Percentiles rank a stretch among this genome's conserved stretches.
Evolutionary conservation across 2,888 invertebrate species (phyloP).

Genomic region (Pseudococcus longispinus): DNA sequence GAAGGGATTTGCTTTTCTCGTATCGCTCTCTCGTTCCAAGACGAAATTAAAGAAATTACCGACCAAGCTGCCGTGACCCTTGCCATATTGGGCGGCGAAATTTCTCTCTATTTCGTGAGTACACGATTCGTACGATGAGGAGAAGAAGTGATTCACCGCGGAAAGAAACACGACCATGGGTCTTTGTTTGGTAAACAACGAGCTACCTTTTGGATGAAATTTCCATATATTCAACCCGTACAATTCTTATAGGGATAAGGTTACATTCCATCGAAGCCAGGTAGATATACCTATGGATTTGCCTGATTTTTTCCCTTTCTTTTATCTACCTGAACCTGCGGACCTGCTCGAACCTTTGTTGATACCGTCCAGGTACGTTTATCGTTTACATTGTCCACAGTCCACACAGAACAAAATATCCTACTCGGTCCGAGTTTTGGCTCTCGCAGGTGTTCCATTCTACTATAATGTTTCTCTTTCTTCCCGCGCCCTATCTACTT

Average conservation of each 20-base stretch:
- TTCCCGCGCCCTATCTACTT: neutral
- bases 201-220: neutral
- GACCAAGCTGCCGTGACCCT: neutral
- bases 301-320: neutral
- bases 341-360: neutral
- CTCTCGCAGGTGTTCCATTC: slow-evolving; percentile 3
- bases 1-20: neutral
- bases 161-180: neutral
- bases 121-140: neutral
- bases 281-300: neutral
- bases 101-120: neutral
- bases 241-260: neutral
- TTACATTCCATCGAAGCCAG: neutral
- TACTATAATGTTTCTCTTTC: too few species aligned
- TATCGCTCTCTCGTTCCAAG: neutral
- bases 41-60: slow-evolving; percentile 15
- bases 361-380: neutral
- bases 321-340: neutral
- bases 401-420: neutral
- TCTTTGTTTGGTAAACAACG: neutral
- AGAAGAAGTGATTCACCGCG: neutral
- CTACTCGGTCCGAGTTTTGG: neutral
- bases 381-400: neutral
- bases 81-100: neutral
- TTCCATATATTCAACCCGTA: neutral